Base-by-base conservation (phyloP, 1,140 invertebrate genomes). In the Delia radicum region DNA sequence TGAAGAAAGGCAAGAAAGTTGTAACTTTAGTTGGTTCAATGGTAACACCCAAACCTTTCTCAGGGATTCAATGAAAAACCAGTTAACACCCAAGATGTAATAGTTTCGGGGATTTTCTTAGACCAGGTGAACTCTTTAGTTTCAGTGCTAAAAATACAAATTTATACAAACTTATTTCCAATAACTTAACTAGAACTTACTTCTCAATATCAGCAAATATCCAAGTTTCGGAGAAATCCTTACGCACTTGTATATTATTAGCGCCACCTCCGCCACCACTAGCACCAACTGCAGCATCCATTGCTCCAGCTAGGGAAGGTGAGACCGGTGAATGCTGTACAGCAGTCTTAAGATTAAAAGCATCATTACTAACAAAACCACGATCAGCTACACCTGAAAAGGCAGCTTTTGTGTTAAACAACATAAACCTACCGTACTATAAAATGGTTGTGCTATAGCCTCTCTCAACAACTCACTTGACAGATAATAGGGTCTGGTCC, bases 31-130 rank as follows among this genome's bases (percentile, higher is more conserved):
- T 89, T 29, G 92, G 87, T 55, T 90, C 82, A 48, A 91, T 86
- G 12, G 94, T 92, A 1, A 99, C 88, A 5, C 94, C 96, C 0
- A 99, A 88, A 33, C 97, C 98, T 78, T 92, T 87, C 8, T 93
- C 87, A n/a, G 0, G 93, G 88, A 87, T 96, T 94, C 65, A 99
- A 88, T 0, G 97, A 94, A 85, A 99, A 99, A 0, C 94, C 98
- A 31, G 93, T 94, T 0, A 98, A 89, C 18, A 95, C 89, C 96
- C 97, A 99, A 5, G 94, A 95, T 2, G 95, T 98, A 24, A 98
- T 95, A 0, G 94, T 94, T 78, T 96, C 93, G 1, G 97, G 97
- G 31, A 96, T 92, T 21, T 79, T 85, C 24, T 82, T 79, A 0
- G 79, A 78, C 75, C 86, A 89, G 74, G 89, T 89, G n/a, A 84